A percentile compares a stretch with the other conserved stretches of the same genome.
Evolutionary conservation across 2,797 vertebrate species (phyloP).

Genomic region (Lagodon rhomboides): DNA sequence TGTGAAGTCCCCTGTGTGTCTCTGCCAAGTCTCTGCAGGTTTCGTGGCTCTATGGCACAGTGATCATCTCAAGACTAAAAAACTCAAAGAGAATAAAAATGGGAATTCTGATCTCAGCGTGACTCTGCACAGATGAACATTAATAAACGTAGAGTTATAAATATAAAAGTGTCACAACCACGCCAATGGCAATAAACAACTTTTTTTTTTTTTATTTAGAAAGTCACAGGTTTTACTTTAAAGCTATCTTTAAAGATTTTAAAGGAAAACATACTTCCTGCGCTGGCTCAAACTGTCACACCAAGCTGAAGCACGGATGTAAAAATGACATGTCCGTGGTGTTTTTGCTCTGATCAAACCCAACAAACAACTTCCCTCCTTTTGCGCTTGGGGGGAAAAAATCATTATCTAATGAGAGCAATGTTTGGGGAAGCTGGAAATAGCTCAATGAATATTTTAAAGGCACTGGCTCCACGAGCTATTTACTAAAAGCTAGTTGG

Average conservation of each 20-base stretch:
- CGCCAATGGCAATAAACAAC: neutral
- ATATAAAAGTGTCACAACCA: neutral
- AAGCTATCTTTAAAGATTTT: neutral
- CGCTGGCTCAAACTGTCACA: neutral
- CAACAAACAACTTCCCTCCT: constrained; percentile 53
- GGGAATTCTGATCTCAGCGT: neutral
- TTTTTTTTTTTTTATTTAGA: neutral
- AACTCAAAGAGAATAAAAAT: neutral
- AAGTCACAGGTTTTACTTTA: no score
- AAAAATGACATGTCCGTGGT: constrained; percentile 27
- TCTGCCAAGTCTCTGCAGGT: neutral
- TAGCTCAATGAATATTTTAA: constrained; percentile 78
- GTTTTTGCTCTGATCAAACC: constrained; percentile 43
- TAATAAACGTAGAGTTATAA: neutral
- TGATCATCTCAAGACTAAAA: neutral
- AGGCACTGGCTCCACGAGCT: constrained; percentile 54
- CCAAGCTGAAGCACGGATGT: constrained; percentile 2
- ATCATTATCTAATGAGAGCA: constrained; percentile 75
- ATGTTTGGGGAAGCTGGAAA: constrained; percentile 70
- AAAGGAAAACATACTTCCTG: neutral
- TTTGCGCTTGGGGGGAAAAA: constrained; percentile 39
- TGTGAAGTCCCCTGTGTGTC: neutral
- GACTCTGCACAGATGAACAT: neutral
- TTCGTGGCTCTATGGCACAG: neutral
- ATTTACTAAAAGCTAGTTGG: constrained; percentile 60